Percentiles rank a stretch among this genome's conserved stretches.
These are phyloP conservation scores for Galerucella nymphaeae DNA, from an alignment of 2,888 invertebrate genomes.

Conservation along the genomic window DNA sequence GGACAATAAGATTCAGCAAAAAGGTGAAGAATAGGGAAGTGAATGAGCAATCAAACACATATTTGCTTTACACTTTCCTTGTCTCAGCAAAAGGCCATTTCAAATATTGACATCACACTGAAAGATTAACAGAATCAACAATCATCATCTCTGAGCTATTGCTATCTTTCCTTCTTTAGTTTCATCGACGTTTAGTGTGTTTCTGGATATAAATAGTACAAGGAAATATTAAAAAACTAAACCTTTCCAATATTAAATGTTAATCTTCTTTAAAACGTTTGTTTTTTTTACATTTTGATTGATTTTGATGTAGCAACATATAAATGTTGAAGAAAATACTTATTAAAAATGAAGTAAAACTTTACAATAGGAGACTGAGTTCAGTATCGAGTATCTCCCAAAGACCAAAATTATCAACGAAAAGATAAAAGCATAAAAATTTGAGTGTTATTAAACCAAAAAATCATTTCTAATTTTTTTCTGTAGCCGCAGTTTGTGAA, in stretches of 20 bases:
- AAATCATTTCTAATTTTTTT: not conserved
- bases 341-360: too few species aligned
- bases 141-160: slow-evolving; percentile 43
- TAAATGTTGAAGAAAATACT: too few species aligned
- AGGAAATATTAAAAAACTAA: not conserved
- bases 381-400: too few species aligned
- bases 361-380: too few species aligned
- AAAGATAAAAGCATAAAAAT: too few species aligned
- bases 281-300: too few species aligned
- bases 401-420: too few species aligned
- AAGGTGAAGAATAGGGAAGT: slow-evolving; percentile 33
- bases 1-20: slow-evolving; percentile 30
- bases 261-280: too few species aligned
- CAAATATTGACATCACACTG: slow-evolving; percentile 46
- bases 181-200: slow-evolving; percentile 20
- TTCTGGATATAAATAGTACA: not conserved
- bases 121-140: slow-evolving; percentile 47
- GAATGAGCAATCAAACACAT: slow-evolving; percentile 42
- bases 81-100: slow-evolving; percentile 46
- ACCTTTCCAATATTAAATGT: not conserved
- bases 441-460: too few species aligned
- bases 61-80: slow-evolving; percentile 46
- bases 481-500: not conserved
- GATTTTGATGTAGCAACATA: too few species aligned
- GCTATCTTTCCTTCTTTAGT: slow-evolving; percentile 39